Percentiles rank a stretch among this genome's conserved stretches.
Conservation (phyloP, 2,797 vertebrate species). For the Nothura maculosa region DNA sequence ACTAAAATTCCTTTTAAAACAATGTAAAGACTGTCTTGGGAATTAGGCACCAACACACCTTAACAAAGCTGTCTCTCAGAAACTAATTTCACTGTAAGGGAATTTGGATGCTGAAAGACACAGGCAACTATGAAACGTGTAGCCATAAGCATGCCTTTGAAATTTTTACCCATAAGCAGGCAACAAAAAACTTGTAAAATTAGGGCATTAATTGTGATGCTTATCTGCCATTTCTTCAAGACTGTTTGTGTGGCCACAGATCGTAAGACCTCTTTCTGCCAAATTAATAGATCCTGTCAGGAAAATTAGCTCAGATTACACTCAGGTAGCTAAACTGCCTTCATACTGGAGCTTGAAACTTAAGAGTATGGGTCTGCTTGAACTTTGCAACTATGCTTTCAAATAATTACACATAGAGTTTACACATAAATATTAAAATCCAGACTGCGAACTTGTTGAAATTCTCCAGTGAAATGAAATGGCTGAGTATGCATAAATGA, state of each 20-base stretch:
- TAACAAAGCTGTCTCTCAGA: background rate
- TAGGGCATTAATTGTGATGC: background rate
- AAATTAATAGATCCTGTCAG: background rate
- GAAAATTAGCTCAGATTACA: background rate
- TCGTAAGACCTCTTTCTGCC: background rate
- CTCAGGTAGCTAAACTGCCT: background rate
- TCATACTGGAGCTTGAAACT: background rate
- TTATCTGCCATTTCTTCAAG: background rate
- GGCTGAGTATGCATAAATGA: background rate
- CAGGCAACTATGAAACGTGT: background rate
- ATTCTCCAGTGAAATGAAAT: background rate
- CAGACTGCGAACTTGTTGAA: background rate
- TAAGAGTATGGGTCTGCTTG: accelerated
- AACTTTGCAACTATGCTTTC: background rate
- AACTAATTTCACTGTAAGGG: background rate
- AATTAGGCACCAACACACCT: background rate
- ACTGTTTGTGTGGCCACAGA: accelerated
- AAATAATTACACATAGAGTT: background rate
- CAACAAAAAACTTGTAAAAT: background rate
- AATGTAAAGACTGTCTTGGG: background rate
- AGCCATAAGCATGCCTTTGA: background rate
- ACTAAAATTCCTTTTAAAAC: background rate
- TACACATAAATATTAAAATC: background rate
- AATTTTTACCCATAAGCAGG: background rate
- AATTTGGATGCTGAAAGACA: background rate